Percentiles rank a stretch among this genome's conserved stretches.
phyloP scores from a whole-genome alignment of 2,888 invertebrate species.

The Drosophila nigricruria region DNA sequence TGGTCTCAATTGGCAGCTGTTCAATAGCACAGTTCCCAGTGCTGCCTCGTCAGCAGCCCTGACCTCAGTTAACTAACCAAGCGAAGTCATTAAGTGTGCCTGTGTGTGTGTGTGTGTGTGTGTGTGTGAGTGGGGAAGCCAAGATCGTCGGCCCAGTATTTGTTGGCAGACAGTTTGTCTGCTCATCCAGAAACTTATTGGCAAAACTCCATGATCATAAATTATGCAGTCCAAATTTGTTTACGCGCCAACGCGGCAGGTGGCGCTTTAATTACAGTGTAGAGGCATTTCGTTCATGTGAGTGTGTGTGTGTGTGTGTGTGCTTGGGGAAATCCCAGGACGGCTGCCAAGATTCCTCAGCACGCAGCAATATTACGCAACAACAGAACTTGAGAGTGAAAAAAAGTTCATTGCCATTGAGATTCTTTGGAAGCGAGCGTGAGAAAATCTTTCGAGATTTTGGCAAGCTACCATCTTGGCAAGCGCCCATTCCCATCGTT shows the following conservation, averaged over 20 bases:
- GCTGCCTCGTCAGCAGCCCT: slow-evolving; percentile 54
- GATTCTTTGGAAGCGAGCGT: slow-evolving; percentile 73
- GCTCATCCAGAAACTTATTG: slow-evolving; percentile 79
- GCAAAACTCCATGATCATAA: slow-evolving; percentile 85
- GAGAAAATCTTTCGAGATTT: slow-evolving; percentile 71
- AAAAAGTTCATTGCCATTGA: slow-evolving; percentile 74
- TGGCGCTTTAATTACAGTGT: slow-evolving; percentile 74
- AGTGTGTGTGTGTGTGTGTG: slow-evolving; percentile 24
- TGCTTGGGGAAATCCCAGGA: slow-evolving; percentile 68
- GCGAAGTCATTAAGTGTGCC: slow-evolving; percentile 56
- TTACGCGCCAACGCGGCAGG: slow-evolving; percentile 71
- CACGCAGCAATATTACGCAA: slow-evolving; percentile 66
- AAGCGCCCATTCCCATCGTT: slow-evolving; percentile 67
- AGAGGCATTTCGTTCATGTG: slow-evolving; percentile 11
- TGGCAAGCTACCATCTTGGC: slow-evolving; percentile 76
- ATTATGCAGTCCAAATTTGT: slow-evolving; percentile 80
- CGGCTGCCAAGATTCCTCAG: slow-evolving; percentile 70
- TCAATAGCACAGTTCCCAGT: slow-evolving; percentile 66
- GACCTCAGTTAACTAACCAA: slow-evolving; percentile 68
- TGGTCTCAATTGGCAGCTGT: slow-evolving; percentile 76
- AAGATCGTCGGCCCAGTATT: slow-evolving; percentile 28
- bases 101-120: slow-evolving; percentile 6
- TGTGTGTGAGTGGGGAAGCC: background rate
- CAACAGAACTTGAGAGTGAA: slow-evolving; percentile 55
- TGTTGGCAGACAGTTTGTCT: slow-evolving; percentile 68